Evolutionary conservation across 92 coral and sea anemone genomes (phyloP).

Genomic region (Meandrina meandrites): DNA sequence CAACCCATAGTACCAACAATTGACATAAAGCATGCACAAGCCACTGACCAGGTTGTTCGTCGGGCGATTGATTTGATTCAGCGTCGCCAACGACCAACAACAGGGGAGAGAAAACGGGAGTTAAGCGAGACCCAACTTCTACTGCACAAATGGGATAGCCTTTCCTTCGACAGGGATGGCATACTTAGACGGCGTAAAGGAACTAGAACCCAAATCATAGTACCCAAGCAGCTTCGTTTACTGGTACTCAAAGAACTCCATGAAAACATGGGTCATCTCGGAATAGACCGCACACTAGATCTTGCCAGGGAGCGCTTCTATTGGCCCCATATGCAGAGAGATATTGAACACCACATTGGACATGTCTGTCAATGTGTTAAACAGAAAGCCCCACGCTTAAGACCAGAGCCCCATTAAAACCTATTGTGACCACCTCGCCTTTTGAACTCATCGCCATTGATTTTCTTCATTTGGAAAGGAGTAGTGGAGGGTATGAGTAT

Average conservation of each 20-base stretch:
- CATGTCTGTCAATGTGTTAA: slow-evolving; percentile 48
- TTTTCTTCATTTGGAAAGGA: slow-evolving; percentile 47
- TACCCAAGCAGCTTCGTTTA: slow-evolving; percentile 42
- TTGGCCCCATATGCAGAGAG: slow-evolving; percentile 66
- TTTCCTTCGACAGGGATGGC: slow-evolving; percentile 55
- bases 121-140: slow-evolving; percentile 40
- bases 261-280: slow-evolving; percentile 69
- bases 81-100: slow-evolving; percentile 27
- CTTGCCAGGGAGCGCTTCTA: slow-evolving; percentile 62
- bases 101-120: slow-evolving; percentile 31
- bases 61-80: slow-evolving; percentile 25
- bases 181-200: slow-evolving; percentile 45
- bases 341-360: slow-evolving; percentile 48
- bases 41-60: slow-evolving; percentile 22
- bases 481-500: slow-evolving; percentile 41
- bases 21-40: slow-evolving; percentile 13
- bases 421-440: slow-evolving; percentile 49
- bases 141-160: slow-evolving; percentile 62
- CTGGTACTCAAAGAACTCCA: slow-evolving; percentile 48
- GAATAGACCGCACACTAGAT: slow-evolving; percentile 27
- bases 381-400: slow-evolving; percentile 45
- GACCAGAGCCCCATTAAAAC: slow-evolving; percentile 46
- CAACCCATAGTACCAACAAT: slow-evolving; percentile 25
- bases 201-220: slow-evolving; percentile 38
- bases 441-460: slow-evolving; percentile 49